Evolutionary conservation across 2,888 invertebrate genomes (phyloP).

Genomic region (Elmis aenea): DNA sequence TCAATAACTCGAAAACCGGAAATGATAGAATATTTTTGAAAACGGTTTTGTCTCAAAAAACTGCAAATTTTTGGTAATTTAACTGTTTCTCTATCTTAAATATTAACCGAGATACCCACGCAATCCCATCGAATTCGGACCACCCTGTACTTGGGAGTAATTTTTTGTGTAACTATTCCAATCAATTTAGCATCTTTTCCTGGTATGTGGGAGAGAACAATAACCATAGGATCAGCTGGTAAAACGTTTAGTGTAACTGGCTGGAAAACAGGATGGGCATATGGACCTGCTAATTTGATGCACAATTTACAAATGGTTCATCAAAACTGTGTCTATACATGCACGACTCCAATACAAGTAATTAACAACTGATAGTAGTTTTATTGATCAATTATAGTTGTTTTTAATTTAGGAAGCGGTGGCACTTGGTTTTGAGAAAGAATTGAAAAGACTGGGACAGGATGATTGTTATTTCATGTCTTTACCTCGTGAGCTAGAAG

Average conservation of each 20-base stretch:
- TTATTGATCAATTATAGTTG: neutral
- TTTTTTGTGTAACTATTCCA: no score
- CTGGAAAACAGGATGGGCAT: conserved; percentile 96
- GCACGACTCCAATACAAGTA: conserved; percentile 80
- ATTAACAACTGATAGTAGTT: conserved; percentile 5
- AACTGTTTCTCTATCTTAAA: no score
- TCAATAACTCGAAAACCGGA: no score
- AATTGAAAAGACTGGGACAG: conserved; percentile 62
- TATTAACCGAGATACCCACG: no score
- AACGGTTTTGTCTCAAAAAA: no score
- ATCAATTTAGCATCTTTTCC: conserved; percentile 70
- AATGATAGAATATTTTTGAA: no score
- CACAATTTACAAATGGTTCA: conserved; percentile 81
- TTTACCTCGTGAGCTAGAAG: conserved; percentile 66
- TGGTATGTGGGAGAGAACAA: conserved; percentile 96
- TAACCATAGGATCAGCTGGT: conserved; percentile 95
- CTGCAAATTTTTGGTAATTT: no score
- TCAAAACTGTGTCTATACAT: conserved; percentile 92
- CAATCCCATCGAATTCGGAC: no score
- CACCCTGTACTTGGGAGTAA: no score
- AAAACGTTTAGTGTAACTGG: conserved; percentile 98
- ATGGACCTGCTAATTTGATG: conserved; percentile 80
- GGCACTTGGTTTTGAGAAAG: conserved; percentile 82
- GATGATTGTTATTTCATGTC: conserved; percentile 81
- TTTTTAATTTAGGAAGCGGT: conserved; percentile 75